Base-by-base conservation (phyloP, 1,140 invertebrate species). In the Anastrepha obliqua region DNA sequence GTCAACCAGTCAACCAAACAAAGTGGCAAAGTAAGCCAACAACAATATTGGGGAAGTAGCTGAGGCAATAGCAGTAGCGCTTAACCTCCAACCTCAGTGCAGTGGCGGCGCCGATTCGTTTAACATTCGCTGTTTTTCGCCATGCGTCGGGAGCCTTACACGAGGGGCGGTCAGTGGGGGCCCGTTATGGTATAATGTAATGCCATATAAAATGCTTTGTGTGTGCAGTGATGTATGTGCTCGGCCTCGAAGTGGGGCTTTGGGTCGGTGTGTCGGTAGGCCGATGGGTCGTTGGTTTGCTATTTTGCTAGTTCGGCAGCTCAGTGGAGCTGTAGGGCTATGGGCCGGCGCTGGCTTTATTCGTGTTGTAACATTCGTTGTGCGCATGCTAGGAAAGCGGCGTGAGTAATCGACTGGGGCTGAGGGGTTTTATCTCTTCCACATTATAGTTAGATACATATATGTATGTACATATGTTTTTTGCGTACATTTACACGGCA, bases 181-280 rank as follows among this genome's bases (percentile, higher is more conserved):
- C 74, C 17, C 7, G 70, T n/a, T 74, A 47, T 17, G 42, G 44
- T 74, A 42, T 74, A 42, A 74, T 51, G 44, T 74, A 42, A 15
- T 44, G 70, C 29, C 42, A 29, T 9, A 29, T 39, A 13, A 47
- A 4, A 4, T 42, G n/a, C 47, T 17, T 78, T 51, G 42, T 78
- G 6, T 78, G 70, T 78, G 47, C n/a, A n/a, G 29, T 20, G 65
- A 29, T 47, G 42, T 81, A 13, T 81, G 74, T 44, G 70, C 17
- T 74, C 74, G 74, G 74, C 74, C 47, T 81, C 74, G 74, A 81
- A 81, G n/a, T 81, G 74, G 74, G 74, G 74, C 74, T 81, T 81
- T 81, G 74, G 74, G 74, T 81, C 74, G 44, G 47, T 81, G 74
- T 81, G 74, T 81, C 74, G 74, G 47, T 81, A 81, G 74, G 74